Evolutionary conservation across 2,113 vertebrate species (phyloP), one percentile per base, ranked within the genome.

Genomic region (Chionodraco myersi): DNA sequence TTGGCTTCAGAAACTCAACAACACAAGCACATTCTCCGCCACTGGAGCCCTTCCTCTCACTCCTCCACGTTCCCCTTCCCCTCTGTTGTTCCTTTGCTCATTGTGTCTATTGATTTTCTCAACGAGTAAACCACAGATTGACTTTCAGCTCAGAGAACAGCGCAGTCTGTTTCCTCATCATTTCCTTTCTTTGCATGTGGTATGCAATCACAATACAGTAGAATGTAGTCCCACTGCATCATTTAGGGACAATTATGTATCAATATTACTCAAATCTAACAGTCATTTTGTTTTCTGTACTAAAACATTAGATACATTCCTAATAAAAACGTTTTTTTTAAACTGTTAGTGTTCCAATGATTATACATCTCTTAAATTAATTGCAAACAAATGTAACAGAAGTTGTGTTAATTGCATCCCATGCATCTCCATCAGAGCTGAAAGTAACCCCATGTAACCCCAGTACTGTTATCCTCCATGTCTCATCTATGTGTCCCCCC

Each of bases 371-470:
- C 2, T n/a, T 12, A 30, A 7, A 30, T 44, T 44, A 11, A 49
- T 54, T 57, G 10, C 62, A 26, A 14, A 34, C n/a, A 26, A 54
- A 5, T 21, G 49, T 26, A 26, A 56, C 8, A 72, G 18, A 75
- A 21, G 2, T 1, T 63, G n/a, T 71, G 18, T 58, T 57, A 67
- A 90, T 85, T 81, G 59, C 82, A 87, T 90, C 65, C 53, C 81
- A 64, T 88, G 62, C 77, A 63, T 88, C 71, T 88, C 91, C 95
- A 95, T 92, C 93, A 54, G 86, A 86, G 84, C 80, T 87, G 80
- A 87, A 89, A 91, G 87, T 88, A 70, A 41, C 86, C 15, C 26
- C 68, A 82, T 73, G 67, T 91, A 81, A 90, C 21, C 74, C 79
- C 51, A 65, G 60, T 79, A 69, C 45, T 85, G 49, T 70, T 85